Evolutionary conservation across 2,888 invertebrate genomes (phyloP).

Genomic region (Rotaria socialis): DNA sequence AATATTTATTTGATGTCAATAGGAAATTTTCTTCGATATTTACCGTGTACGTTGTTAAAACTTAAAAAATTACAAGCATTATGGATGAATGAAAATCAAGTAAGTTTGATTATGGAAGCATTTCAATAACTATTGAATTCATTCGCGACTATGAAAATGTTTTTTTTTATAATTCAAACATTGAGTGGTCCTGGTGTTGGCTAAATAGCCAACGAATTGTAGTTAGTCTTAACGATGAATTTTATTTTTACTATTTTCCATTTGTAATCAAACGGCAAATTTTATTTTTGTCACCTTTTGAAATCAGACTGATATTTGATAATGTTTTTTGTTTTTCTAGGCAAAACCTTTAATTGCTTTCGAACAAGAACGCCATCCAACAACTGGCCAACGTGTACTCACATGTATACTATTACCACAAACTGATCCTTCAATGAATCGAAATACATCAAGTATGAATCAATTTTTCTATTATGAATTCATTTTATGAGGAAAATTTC

Average conservation of each 20-base stretch:
- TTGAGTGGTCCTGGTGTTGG: too few relatives aligned
- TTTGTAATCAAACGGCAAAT: too few relatives aligned
- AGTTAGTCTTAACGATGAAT: too few relatives aligned
- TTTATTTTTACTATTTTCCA: too few relatives aligned
- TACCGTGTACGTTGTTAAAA: conserved; percentile 43
- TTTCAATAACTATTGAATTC: too few relatives aligned
- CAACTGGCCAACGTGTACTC: background rate
- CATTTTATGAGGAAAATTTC: background rate
- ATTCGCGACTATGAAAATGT: too few relatives aligned
- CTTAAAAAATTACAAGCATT: conserved; percentile 45
- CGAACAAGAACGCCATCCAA: conserved; percentile 13
- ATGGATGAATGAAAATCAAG: conserved; percentile 47
- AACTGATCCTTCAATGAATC: conserved; percentile 4
- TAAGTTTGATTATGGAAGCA: background rate
- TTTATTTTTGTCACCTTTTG: too few relatives aligned
- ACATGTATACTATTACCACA: conserved; percentile 29
- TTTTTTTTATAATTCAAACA: too few relatives aligned
- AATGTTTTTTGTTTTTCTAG: background rate
- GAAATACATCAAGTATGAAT: background rate
- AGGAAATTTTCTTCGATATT: conserved; percentile 40
- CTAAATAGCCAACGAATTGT: too few relatives aligned
- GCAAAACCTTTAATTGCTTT: conserved; percentile 7
- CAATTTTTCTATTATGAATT: background rate
- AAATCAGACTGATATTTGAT: too few relatives aligned
- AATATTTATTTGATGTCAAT: too few relatives aligned